Conservation (phyloP, 2,888 invertebrate species). For the Balanococcus diminutus region DNA sequence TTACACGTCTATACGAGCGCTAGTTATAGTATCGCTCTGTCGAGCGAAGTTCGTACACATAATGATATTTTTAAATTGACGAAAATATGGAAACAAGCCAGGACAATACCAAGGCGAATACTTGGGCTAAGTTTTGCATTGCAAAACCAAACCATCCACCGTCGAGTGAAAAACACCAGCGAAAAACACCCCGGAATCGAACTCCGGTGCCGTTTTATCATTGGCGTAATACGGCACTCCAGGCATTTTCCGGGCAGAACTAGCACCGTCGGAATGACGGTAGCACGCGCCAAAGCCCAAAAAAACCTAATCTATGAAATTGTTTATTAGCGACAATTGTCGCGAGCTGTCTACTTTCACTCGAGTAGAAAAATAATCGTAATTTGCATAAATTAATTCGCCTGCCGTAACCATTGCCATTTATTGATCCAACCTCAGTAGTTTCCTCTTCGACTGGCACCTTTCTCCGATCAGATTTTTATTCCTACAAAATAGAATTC, state of each 20-base stretch:
- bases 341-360: neutral
- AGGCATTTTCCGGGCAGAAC: too few species aligned
- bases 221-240: too few species aligned
- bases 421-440: neutral
- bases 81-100: slow-evolving; percentile 29
- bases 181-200: neutral
- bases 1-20: neutral
- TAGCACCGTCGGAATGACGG: neutral
- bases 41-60: neutral
- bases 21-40: slow-evolving; percentile 2
- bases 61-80: slow-evolving; percentile 32
- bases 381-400: slow-evolving; percentile 32
- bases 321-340: neutral
- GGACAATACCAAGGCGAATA: neutral
- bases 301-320: neutral
- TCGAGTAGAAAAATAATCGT: slow-evolving; percentile 6
- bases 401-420: neutral
- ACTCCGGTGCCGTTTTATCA: too few species aligned
- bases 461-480: neutral
- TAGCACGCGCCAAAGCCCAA: neutral
- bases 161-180: too few species aligned
- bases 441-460: neutral
- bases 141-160: neutral
- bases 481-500: neutral
- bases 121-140: neutral